Base-by-base conservation (phyloP, 2,113 vertebrate genomes). In the Dendropsophus ebraccatus region DNA sequence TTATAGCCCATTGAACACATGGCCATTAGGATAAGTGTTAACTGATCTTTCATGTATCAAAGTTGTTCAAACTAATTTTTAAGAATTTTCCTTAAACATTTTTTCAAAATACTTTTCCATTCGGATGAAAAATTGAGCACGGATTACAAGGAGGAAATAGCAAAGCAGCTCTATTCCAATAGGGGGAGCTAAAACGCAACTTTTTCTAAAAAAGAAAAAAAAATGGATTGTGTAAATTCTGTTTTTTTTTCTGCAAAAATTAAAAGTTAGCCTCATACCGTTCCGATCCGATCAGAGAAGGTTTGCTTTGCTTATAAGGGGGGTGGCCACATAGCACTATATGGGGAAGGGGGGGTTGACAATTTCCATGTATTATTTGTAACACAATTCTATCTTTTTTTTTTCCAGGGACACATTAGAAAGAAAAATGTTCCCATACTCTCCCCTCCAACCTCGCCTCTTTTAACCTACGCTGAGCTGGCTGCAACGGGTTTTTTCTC, bases 351-450 rank as follows among this genome's bases (percentile, higher is more conserved):
- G 47, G 5, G 30, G 17, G 13, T 49, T 76, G 13, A 28, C 25
- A 47, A 74, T 16, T 76, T 19, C 74, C 41, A 19, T 76, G 19
- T 54, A 52, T 17, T 62, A 80, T 47, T 62, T 80, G 78, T 78
- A 78, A 56, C 35, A 37, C 28, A 8, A 35, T 69, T 19, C 30
- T 47, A 30, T 80, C 23, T 73, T 17, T 30, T 47, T 37, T 86
- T 49, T 86, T 78, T 86, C 21, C 67, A 86, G 85, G 85, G 54
- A 81, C 49, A 81, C 70, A 62, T 73, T 60, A 73, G 52, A 58
- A 41, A 28, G 50, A 58, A 80, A 79, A 47, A 86, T 81, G 77
- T 86, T 81, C 85, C 67, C 76, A 73, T 70, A 69, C 56, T 28
- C 60, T 85, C 60, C 60, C 67, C 21, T 69, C 23, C n/a, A 60